Evolutionary conservation across 1,140 invertebrate species (phyloP).

Genomic region (Drosophila seguyi): DNA sequence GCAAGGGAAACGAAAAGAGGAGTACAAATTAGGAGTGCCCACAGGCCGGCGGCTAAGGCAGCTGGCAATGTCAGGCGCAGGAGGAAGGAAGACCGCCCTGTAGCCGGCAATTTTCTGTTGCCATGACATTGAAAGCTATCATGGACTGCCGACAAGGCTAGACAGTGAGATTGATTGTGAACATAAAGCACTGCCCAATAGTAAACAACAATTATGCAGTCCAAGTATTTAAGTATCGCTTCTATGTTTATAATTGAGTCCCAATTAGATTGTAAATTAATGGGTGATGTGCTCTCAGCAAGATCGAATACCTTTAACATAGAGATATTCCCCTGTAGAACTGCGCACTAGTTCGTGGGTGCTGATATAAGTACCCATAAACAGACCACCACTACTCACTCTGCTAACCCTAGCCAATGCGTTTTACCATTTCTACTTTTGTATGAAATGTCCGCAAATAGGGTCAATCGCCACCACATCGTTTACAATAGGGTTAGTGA

Average conservation of each 20-base stretch:
- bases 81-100: conserved; percentile 13
- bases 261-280: not conserved
- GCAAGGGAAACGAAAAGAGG: conserved; percentile 1
- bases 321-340: no score
- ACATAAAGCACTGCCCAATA: not conserved
- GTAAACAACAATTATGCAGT: no score
- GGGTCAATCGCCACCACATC: no score
- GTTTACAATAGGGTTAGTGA: no score
- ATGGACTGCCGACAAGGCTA: not conserved
- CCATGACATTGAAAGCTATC: conserved; percentile 59
- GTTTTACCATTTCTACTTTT: no score
- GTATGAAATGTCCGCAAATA: no score
- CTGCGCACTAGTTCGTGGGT: no score
- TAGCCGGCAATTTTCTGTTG: conserved; percentile 8
- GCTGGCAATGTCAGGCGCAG: conserved; percentile 41
- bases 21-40: conserved; percentile 49
- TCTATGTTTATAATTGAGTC: not conserved
- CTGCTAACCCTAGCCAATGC: no score
- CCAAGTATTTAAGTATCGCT: not conserved
- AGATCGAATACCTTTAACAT: no score
- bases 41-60: conserved; percentile 6
- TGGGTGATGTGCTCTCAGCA: no score
- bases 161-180: conserved; percentile 7
- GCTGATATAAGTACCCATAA: no score
- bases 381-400: no score